Percentiles rank a stretch among this genome's conserved stretches.
phyloP scores from a whole-genome alignment of 1,140 invertebrate species.

The Halictus rubicundus region DNA sequence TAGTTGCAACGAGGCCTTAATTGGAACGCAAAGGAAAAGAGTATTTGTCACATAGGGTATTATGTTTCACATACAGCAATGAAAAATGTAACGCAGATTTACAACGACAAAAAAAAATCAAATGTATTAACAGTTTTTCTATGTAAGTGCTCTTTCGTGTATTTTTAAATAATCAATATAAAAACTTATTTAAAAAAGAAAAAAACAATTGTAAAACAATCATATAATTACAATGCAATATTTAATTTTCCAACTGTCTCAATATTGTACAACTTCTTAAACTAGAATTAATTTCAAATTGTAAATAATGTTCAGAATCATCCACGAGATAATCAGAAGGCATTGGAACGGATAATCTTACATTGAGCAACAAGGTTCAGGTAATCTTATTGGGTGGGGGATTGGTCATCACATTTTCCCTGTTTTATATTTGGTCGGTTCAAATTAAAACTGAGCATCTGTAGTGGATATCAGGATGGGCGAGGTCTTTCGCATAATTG shows the following conservation, averaged over 20 bases:
- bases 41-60: conserved; percentile 50
- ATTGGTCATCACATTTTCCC: too few species aligned
- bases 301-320: conserved; percentile 31
- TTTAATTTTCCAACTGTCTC: conserved; percentile 6
- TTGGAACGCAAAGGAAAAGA: conserved; percentile 41
- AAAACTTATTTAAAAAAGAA: too few species aligned
- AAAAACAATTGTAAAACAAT: too few species aligned
- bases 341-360: too few species aligned
- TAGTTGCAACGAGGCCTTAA: conserved; percentile 56
- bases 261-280: conserved; percentile 6
- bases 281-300: conserved; percentile 4
- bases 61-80: conserved; percentile 41
- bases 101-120: conserved; percentile 3
- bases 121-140: conserved; percentile 39
- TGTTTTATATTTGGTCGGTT: too few species aligned
- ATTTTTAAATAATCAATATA: neutral
- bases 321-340: too few species aligned
- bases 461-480: too few species aligned
- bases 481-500: too few species aligned
- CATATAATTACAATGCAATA: too few species aligned
- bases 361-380: too few species aligned
- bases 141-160: conserved; percentile 31
- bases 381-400: too few species aligned
- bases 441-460: too few species aligned
- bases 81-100: conserved; percentile 11